A percentile compares a stretch with the other conserved stretches of the same genome.
Conservation (phyloP, 2,888 invertebrate genomes). For the Schizaphis graminum region DNA sequence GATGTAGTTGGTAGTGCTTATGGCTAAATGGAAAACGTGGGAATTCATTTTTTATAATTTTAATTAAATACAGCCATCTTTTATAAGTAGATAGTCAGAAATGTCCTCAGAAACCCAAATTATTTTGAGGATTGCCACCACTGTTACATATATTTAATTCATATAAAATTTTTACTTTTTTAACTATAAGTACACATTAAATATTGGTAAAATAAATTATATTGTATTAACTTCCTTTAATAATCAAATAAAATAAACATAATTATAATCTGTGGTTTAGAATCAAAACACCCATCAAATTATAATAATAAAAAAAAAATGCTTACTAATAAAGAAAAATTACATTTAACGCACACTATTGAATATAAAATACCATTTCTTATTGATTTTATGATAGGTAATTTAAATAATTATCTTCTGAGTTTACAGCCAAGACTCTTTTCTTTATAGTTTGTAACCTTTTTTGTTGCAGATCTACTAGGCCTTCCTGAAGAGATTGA, state of each 20-base stretch:
- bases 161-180: background rate
- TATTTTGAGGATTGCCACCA: too few relatives aligned
- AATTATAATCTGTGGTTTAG: background rate
- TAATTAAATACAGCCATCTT: too few relatives aligned
- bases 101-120: too few relatives aligned
- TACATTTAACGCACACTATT: background rate
- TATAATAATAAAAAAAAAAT: background rate
- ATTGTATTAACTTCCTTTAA: background rate
- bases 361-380: background rate
- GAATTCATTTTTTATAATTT: too few relatives aligned
- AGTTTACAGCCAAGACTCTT: background rate
- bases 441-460: slow-evolving; percentile 33
- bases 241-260: background rate
- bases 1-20: too few relatives aligned
- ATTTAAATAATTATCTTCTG: slow-evolving; percentile 29
- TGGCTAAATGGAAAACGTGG: too few relatives aligned
- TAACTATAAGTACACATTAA: background rate
- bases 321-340: background rate
- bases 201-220: background rate
- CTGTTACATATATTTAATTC: background rate
- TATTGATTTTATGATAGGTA: background rate
- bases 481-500: slow-evolving; percentile 13
- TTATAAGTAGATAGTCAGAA: too few relatives aligned
- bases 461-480: slow-evolving; percentile 10
- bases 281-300: background rate